phyloP scores from a whole-genome alignment of 2,888 invertebrate species.

The Bibio marci region DNA sequence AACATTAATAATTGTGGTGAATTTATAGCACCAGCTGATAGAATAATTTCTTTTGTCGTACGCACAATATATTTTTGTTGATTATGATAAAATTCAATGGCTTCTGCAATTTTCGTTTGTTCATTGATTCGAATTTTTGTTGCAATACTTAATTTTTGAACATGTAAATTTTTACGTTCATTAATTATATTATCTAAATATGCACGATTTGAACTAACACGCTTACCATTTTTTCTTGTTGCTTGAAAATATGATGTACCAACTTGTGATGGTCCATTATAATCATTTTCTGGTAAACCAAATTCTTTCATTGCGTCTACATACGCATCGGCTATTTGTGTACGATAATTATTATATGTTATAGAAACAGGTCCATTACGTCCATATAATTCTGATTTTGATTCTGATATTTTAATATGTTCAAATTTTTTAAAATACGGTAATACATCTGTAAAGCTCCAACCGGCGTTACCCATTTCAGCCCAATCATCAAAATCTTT shows the following conservation, averaged over 20 bases:
- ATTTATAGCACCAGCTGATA: conserved; percentile 59
- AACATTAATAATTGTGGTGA: conserved; percentile 63
- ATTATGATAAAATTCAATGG: conserved; percentile 39
- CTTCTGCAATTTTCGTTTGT: conserved; percentile 36
- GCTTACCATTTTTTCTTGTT: conserved; percentile 44
- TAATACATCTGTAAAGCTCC: conserved; percentile 26
- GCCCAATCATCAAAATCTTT: conserved; percentile 32
- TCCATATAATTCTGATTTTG: conserved; percentile 10
- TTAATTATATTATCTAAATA: conserved; percentile 38
- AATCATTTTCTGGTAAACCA: conserved; percentile 12
- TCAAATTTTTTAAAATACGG: conserved; percentile 30
- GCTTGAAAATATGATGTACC: conserved; percentile 44
- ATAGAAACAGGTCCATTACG: conserved; percentile 14
- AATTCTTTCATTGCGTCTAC: conserved; percentile 11
- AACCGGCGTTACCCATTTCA: conserved; percentile 18
- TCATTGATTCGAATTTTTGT: conserved; percentile 41
- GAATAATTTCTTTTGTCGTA: conserved; percentile 52
- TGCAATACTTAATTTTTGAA: conserved; percentile 42
- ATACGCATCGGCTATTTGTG: conserved; percentile 14
- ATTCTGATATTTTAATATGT: conserved; percentile 9
- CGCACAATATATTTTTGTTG: conserved; percentile 33
- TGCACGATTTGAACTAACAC: conserved; percentile 49
- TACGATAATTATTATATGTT: conserved; percentile 12
- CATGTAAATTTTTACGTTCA: conserved; percentile 40
- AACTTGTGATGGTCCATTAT: conserved; percentile 14